Conservation (phyloP, 2,113 vertebrate genomes). For the Varanus salvator region DNA sequence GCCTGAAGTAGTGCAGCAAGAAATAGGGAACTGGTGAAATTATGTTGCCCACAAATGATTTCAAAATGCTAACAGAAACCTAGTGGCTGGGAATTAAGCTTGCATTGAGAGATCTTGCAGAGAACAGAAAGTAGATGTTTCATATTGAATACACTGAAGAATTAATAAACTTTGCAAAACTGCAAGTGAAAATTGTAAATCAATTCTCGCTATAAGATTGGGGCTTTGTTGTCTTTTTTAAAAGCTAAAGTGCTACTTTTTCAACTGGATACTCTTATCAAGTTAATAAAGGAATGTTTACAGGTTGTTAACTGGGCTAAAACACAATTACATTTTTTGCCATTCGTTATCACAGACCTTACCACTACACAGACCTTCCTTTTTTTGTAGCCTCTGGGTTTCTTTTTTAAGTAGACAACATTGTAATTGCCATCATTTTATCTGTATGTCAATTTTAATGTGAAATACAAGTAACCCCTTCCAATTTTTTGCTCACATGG, state of each 20-base stretch:
- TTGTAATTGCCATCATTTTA: not conserved
- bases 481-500: no score
- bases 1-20: not conserved
- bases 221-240: no score
- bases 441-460: not conserved
- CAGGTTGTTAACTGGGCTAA: not conserved
- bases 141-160: not conserved
- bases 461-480: not conserved
- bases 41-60: conserved; percentile 26
- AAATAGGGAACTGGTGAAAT: conserved; percentile 27
- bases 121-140: not conserved
- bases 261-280: not conserved
- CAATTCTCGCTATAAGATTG: not conserved
- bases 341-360: not conserved
- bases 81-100: not conserved
- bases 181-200: not conserved
- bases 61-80: conserved; percentile 28
- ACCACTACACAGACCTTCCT: not conserved
- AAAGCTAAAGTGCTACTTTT: no score
- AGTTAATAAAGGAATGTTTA: not conserved
- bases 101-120: not conserved
- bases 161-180: not conserved
- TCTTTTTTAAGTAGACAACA: not conserved
- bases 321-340: not conserved
- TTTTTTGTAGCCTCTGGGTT: not conserved